Conservation (phyloP, 2,888 invertebrate species). For the Osmoderma eremita region DNA sequence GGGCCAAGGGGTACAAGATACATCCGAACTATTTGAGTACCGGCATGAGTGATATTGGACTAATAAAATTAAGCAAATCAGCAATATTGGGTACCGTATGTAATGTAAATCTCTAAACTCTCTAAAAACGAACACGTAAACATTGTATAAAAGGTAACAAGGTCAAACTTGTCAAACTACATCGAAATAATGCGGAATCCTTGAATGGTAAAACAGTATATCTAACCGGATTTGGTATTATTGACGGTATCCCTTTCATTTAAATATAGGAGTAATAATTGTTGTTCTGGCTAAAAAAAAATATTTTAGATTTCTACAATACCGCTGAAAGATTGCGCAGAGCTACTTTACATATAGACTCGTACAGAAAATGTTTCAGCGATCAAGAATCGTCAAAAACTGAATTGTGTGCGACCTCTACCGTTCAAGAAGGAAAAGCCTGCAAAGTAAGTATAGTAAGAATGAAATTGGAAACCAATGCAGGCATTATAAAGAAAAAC, state of each 20-base stretch:
- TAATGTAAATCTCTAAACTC: background rate
- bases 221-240: conserved; percentile 61
- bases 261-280: background rate
- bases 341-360: conserved; percentile 58
- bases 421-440: conserved; percentile 60
- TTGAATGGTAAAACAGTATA: conserved; percentile 58
- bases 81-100: conserved; percentile 53
- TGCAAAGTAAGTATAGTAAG: conserved; percentile 58
- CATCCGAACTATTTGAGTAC: conserved; percentile 57
- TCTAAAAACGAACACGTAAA: conserved; percentile 1
- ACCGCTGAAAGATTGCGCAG: conserved; percentile 57
- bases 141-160: conserved; percentile 50
- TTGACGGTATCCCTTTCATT: conserved; percentile 55
- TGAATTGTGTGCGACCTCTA: conserved; percentile 60
- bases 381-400: conserved; percentile 48
- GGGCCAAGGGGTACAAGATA: conserved; percentile 53
- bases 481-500: too few relatives aligned
- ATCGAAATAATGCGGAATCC: conserved; percentile 55
- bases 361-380: conserved; percentile 56
- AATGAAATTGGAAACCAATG: too few relatives aligned
- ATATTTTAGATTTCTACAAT: conserved; percentile 55
- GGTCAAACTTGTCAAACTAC: conserved; percentile 57
- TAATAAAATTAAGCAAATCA: conserved; percentile 55
- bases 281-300: too few relatives aligned
- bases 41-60: conserved; percentile 57